Evolutionary conservation across 2,888 invertebrate genomes (phyloP).

Genomic region (Chalcosyrphus nemorum): DNA sequence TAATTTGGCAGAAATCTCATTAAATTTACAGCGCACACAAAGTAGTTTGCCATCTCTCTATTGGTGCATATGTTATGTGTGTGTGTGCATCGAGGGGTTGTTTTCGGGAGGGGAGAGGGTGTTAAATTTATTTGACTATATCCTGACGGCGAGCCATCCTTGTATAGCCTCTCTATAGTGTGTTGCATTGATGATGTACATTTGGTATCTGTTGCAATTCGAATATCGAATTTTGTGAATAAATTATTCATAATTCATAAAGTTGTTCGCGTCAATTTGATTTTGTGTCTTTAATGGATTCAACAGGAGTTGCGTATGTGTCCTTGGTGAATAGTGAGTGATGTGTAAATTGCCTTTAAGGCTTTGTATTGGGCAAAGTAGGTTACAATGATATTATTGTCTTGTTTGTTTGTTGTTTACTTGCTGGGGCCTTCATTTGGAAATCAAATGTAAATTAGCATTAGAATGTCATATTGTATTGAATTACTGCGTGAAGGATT

Average conservation of each 20-base stretch:
- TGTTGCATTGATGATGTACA: constrained; percentile 10
- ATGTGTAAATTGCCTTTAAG: constrained; percentile 1
- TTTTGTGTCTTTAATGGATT: constrained; percentile 57
- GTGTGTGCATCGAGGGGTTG: constrained; percentile 17
- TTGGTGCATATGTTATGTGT: constrained; percentile 39
- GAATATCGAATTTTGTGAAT: constrained; percentile 47
- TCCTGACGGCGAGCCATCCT: background rate
- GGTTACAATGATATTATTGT: background rate
- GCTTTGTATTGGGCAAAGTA: background rate
- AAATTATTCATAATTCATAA: constrained; percentile 69
- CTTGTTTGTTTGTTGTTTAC: background rate
- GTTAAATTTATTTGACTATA: constrained; percentile 26
- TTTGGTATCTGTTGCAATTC: constrained; percentile 26
- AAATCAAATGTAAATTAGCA: too few relatives aligned
- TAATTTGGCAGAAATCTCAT: constrained; percentile 83
- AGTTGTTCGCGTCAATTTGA: constrained; percentile 63
- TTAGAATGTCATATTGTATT: too few relatives aligned
- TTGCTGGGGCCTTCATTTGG: background rate
- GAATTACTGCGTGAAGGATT: too few relatives aligned
- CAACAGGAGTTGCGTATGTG: constrained; percentile 12
- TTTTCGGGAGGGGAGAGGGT: constrained; percentile 3
- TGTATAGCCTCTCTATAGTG: background rate
- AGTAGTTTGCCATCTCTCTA: constrained; percentile 6
- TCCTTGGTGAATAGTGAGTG: constrained; percentile 8
- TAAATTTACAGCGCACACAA: constrained; percentile 80